These are phyloP conservation scores for Hippopotamus amphibius DNA, from an alignment of 2,113 vertebrate genomes.

Conservation along the genomic window DNA sequence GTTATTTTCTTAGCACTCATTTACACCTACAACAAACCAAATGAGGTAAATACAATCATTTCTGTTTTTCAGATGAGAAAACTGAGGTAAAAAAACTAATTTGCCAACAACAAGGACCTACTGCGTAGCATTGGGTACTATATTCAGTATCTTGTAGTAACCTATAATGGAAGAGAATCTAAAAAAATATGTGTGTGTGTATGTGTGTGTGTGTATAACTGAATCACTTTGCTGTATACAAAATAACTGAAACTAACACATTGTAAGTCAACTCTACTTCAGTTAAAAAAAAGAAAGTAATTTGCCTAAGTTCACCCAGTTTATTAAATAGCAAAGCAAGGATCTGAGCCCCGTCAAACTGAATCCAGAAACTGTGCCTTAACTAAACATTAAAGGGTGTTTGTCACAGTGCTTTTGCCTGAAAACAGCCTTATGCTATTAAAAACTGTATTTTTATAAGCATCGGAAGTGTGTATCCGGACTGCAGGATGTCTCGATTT, in stretches of 20 bases:
- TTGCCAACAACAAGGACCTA: not conserved
- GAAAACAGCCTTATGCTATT: not conserved
- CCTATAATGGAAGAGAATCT: not conserved
- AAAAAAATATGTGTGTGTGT: not conserved
- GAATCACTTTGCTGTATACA: not conserved
- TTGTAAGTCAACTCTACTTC: not conserved
- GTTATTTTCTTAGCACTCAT: constrained; percentile 23
- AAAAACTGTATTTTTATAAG: not conserved
- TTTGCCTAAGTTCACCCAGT: not conserved
- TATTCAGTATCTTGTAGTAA: not conserved
- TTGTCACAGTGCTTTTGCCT: not conserved
- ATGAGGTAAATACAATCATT: not conserved
- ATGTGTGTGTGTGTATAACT: too few species aligned
- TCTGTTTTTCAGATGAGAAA: constrained; percentile 41
- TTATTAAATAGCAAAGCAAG: not conserved
- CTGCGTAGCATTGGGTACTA: not conserved
- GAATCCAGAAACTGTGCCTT: not conserved
- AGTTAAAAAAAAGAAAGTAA: not conserved
- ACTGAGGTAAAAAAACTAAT: not conserved
- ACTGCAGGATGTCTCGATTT: not conserved
- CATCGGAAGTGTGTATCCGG: not conserved
- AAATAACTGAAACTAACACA: not conserved
- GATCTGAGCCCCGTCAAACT: not conserved
- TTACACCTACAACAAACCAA: not conserved
- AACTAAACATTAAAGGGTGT: not conserved